Percentiles rank a stretch among this genome's conserved stretches.
Evolutionary conservation across 2,888 invertebrate species (phyloP).

Genomic region (Ischnura elegans): DNA sequence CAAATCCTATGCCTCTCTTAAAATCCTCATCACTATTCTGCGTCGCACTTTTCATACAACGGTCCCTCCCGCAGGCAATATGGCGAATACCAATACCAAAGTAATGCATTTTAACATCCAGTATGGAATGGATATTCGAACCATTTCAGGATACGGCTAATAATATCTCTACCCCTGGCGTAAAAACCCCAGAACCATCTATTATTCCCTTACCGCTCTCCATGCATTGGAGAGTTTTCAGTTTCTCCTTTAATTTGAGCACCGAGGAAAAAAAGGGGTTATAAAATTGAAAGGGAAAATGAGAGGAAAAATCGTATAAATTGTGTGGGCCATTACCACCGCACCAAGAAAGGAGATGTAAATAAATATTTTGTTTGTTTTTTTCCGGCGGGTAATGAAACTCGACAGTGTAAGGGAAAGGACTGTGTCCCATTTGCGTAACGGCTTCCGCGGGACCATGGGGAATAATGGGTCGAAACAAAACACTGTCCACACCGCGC

Average conservation of each 20-base stretch:
- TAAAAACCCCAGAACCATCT: neutral
- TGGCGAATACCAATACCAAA: neutral
- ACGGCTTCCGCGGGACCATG: neutral
- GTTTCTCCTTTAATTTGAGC: neutral
- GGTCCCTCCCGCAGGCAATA: neutral
- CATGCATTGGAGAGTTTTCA: neutral
- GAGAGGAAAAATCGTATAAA: neutral
- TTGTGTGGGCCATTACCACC: neutral
- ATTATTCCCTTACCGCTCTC: neutral
- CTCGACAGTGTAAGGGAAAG: neutral
- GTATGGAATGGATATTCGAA: neutral
- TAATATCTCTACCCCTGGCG: neutral
- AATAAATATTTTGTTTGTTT: too few species aligned
- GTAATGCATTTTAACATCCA: neutral
- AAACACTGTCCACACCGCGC: neutral
- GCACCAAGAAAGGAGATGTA: neutral
- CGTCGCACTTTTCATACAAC: neutral
- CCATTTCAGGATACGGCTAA: neutral
- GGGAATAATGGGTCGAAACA: neutral
- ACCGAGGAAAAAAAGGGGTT: neutral
- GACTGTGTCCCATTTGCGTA: neutral
- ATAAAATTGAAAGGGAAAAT: neutral
- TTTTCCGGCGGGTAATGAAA: constrained; percentile 3
- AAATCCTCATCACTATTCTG: too few species aligned
- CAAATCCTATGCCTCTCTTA: too few species aligned